A percentile compares a stretch with the other conserved stretches of the same genome.
Evolutionary conservation across 2,888 invertebrate genomes (phyloP).

Genomic region (Diarsia brunnea): DNA sequence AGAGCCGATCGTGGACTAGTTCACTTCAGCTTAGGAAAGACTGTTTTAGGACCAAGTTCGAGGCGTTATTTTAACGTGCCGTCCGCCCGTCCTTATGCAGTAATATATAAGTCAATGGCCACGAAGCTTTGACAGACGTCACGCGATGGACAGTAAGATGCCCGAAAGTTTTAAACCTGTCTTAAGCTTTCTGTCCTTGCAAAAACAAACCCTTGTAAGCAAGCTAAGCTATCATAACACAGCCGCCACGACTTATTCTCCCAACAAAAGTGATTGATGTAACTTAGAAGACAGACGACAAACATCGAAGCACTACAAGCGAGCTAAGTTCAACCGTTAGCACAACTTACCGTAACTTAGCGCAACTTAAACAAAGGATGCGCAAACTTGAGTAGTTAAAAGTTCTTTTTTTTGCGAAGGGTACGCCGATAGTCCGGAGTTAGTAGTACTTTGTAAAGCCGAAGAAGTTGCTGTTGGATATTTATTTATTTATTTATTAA

Average conservation of each 20-base stretch:
- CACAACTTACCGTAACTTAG: conserved; percentile 64
- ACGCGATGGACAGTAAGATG: not conserved
- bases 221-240: conserved; percentile 1
- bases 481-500: too few relatives aligned
- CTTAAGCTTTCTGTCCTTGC: not conserved
- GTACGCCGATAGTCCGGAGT: conserved; percentile 38
- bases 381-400: conserved; percentile 70
- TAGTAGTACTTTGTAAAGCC: conserved; percentile 15
- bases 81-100: too few relatives aligned
- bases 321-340: conserved; percentile 74
- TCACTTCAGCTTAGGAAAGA: too few relatives aligned
- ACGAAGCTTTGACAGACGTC: not conserved
- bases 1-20: too few relatives aligned
- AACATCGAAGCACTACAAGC: conserved; percentile 63
- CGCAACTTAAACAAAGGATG: conserved; percentile 71
- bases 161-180: not conserved
- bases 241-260: not conserved
- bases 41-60: too few relatives aligned
- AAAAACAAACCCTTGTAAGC: not conserved
- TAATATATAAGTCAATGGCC: too few relatives aligned
- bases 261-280: conserved; percentile 48
- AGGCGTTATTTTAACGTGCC: too few relatives aligned
- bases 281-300: conserved; percentile 54
- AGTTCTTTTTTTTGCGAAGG: conserved; percentile 60
- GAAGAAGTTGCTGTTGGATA: conserved; percentile 17